Conservation (phyloP, 2,888 invertebrate species). For the Iphiclides podalirius region DNA sequence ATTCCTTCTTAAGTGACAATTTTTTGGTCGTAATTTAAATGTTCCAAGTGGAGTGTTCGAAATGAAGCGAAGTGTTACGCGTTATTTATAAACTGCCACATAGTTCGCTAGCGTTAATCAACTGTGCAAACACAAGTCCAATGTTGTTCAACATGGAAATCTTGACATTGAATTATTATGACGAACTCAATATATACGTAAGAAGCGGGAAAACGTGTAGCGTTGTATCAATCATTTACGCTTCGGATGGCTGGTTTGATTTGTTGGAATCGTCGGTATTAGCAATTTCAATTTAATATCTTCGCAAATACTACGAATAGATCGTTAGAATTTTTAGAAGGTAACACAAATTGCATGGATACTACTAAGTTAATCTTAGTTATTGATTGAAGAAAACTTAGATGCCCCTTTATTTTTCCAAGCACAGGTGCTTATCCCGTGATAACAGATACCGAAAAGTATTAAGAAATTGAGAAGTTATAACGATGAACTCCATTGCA, state of each 20-base stretch:
- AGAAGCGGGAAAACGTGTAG: not conserved
- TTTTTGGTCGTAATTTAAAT: too few relatives aligned
- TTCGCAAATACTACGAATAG: not conserved
- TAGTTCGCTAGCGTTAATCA: slow-evolving; percentile 45
- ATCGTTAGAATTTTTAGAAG: too few relatives aligned
- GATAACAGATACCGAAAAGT: too few relatives aligned
- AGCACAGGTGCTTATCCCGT: too few relatives aligned
- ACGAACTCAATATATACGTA: not conserved
- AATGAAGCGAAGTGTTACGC: not conserved
- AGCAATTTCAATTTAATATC: not conserved
- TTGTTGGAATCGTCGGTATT: not conserved
- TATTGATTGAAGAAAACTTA: too few relatives aligned
- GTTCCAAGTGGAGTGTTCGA: not conserved
- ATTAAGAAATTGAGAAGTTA: too few relatives aligned
- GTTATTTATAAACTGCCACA: slow-evolving; percentile 8
- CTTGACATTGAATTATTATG: slow-evolving; percentile 12
- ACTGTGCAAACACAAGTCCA: slow-evolving; percentile 46
- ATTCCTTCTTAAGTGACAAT: too few relatives aligned
- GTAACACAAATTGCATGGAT: too few relatives aligned
- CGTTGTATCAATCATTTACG: not conserved
- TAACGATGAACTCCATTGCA: too few relatives aligned
- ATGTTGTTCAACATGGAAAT: slow-evolving; percentile 16
- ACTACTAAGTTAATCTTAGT: too few relatives aligned
- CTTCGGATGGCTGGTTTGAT: not conserved
- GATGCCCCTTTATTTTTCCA: too few relatives aligned